phyloP scores from a whole-genome alignment of 2,888 invertebrate genomes.

The Laothoe populi region DNA sequence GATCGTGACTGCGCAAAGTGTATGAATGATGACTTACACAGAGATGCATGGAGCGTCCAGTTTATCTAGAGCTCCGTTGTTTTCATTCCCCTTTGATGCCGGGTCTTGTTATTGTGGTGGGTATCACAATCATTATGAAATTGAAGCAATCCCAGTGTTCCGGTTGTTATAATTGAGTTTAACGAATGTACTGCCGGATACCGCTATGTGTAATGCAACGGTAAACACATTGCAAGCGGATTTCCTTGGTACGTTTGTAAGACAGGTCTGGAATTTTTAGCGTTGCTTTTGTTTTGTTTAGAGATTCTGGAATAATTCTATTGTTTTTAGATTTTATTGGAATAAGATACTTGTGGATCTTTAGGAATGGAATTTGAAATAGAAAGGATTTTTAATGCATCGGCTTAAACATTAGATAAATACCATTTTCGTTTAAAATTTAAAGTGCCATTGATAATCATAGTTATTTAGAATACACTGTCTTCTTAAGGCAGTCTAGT shows the following conservation, averaged over 20 bases:
- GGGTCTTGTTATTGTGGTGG: conserved; percentile 42
- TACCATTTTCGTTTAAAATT: too few relatives aligned
- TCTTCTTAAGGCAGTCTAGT: too few relatives aligned
- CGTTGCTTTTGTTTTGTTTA: neutral
- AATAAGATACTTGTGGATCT: too few relatives aligned
- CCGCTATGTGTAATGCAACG: conserved; percentile 29
- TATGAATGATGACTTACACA: conserved; percentile 75
- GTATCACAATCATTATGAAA: conserved; percentile 71
- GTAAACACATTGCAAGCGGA: conserved; percentile 27
- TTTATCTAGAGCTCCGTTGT: conserved; percentile 38
- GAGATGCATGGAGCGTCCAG: conserved; percentile 35
- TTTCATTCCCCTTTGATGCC: conserved; percentile 38
- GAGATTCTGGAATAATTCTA: neutral
- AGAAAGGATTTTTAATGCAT: too few relatives aligned
- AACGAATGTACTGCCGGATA: conserved; percentile 26
- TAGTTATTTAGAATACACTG: too few relatives aligned
- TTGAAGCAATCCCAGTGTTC: conserved; percentile 77
- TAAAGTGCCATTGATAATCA: too few relatives aligned
- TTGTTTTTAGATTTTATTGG: neutral
- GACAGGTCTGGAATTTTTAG: conserved; percentile 26
- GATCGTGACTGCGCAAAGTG: conserved; percentile 80
- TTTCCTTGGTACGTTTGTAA: conserved; percentile 26
- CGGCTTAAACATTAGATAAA: too few relatives aligned
- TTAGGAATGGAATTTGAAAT: too few relatives aligned
- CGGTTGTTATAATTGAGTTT: conserved; percentile 51